phyloP scores from a whole-genome alignment of 23 tunicate genomes.

The Trididemnum clinides region DNA sequence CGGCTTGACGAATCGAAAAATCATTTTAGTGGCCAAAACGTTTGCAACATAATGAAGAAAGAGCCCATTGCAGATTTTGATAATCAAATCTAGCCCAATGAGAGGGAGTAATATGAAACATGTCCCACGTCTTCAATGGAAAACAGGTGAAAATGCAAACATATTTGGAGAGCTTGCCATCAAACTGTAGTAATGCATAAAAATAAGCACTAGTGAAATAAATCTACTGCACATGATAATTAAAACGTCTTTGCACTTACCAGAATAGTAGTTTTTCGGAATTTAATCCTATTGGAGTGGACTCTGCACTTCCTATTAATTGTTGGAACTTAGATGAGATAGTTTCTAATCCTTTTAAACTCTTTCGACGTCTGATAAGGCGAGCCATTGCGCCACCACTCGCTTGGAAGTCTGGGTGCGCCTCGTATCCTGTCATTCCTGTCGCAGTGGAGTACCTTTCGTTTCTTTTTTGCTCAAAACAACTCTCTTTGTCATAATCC shows the following conservation, averaged over 20 bases:
- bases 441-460: background rate
- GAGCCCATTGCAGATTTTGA: too few relatives aligned
- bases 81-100: too few relatives aligned
- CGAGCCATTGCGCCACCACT: background rate
- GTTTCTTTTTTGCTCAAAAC: background rate
- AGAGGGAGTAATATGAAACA: too few relatives aligned
- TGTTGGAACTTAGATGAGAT: constrained; percentile 6
- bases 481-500: background rate
- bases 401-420: constrained; percentile 8
- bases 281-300: background rate
- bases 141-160: too few relatives aligned
- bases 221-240: too few relatives aligned
- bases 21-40: too few relatives aligned
- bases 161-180: too few relatives aligned
- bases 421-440: constrained; percentile 10
- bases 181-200: too few relatives aligned
- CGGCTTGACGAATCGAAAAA: too few relatives aligned
- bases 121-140: too few relatives aligned
- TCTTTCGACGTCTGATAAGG: constrained; percentile 6
- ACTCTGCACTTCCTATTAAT: background rate
- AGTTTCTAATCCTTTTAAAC: background rate
- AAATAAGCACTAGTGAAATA: too few relatives aligned
- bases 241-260: background rate
- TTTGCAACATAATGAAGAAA: too few relatives aligned
- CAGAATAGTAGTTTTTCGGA: constrained; percentile 11